Evolutionary conservation across 2,797 vertebrate genomes (phyloP), one percentile per base, ranked within the genome.

Genomic region (Furcifer pardalis): DNA sequence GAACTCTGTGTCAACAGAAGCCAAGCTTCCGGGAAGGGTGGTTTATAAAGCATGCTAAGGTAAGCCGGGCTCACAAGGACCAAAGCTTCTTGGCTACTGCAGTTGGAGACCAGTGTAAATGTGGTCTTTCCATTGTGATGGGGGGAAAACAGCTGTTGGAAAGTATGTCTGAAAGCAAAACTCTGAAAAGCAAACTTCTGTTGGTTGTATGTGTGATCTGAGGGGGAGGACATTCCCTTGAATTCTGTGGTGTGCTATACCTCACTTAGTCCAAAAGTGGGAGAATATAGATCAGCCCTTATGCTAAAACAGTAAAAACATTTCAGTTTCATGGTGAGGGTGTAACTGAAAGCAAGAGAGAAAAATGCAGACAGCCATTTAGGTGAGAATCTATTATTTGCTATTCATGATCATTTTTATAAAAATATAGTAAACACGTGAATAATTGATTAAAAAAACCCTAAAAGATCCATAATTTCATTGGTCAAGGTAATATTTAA

Each of bases 1-100:
- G 85, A 89, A 85, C 89, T 90, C 60, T 44, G 37, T 65, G 46
- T 66, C 35, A 42, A 77, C 15, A 25, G 9, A 84, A 62, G n/a
- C 60, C 10, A 5, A 32, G 60, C 12, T 6, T 12, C 46, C 73
- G 30, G 23, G 79, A 77, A 81, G 30, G 25, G 76, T 46, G n/a
- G 46, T 46, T 46, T 68, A 69, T 69, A 42, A 37, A 79, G 52
- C 8, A 66, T 60, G 79, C 27, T 79, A 59, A n/a, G 23, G 46
- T 65, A 27, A 8, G 59, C 59, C 40, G n/a, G 19, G 27, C 49
- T 69, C 46, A 44, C 23, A 77, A 59, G 46, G 32, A 69, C 49
- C 23, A 10, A 35, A 32, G 32, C 23, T 19, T 15, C 19, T 75
- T 52, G 69, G 46, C 13, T 77, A 21, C 27, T 42, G 44, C 42